Conservation (phyloP, 2,888 invertebrate genomes). For the Rapana venosa region DNA sequence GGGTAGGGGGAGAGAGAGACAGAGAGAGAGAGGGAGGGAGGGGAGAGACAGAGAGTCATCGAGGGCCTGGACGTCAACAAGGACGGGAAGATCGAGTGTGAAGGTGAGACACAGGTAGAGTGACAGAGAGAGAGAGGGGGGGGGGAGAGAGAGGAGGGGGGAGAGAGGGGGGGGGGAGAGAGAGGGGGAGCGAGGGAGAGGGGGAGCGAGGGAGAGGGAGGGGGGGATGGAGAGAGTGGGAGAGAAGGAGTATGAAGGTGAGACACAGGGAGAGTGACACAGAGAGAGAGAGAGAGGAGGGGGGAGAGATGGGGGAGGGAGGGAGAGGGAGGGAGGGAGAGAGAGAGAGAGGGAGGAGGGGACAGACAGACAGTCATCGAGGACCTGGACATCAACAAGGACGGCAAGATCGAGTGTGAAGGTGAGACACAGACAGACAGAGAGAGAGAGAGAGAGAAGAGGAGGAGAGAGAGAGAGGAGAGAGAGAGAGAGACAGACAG, state of each 20-base stretch:
- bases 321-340: background rate
- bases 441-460: background rate
- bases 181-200: background rate
- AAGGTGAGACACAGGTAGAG: background rate
- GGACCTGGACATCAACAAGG: constrained; percentile 29
- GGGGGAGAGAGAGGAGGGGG: background rate
- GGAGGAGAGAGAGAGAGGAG: background rate
- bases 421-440: background rate
- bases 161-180: background rate
- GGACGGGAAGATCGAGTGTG: background rate
- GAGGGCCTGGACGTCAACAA: too few relatives aligned
- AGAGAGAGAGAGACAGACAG: background rate
- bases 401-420: constrained; percentile 37
- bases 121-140: background rate
- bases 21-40: background rate
- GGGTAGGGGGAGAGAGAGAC: too few relatives aligned
- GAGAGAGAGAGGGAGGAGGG: background rate
- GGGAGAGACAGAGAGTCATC: too few relatives aligned
- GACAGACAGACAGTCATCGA: background rate
- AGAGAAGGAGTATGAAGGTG: background rate
- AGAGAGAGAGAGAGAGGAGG: background rate
- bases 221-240: background rate
- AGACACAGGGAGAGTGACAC: background rate
- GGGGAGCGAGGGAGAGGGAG: background rate
- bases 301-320: background rate